Conservation (phyloP, 2,113 vertebrate species). For the Oenanthe oenanthe region DNA sequence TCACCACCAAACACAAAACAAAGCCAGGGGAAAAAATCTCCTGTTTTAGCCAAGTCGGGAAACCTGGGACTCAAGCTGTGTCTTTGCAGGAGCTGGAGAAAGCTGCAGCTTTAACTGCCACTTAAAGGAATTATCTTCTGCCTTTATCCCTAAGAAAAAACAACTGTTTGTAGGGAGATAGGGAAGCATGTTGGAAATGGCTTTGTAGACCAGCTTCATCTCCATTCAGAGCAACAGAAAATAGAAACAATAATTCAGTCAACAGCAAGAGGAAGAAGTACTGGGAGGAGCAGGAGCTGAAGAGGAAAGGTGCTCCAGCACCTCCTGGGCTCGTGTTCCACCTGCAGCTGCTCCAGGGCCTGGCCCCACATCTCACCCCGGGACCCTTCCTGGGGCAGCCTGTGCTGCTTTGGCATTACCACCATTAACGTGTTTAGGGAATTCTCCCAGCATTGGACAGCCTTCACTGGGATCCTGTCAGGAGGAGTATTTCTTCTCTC, state of each 20-base stretch:
- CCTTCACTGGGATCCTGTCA: not conserved
- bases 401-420: not conserved
- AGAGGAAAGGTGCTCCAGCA: not conserved
- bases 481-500: not conserved
- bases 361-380: rapidly evolving
- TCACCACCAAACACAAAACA: not conserved
- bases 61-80: conserved; percentile 8
- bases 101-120: conserved; percentile 55
- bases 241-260: not conserved
- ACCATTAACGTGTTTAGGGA: not conserved
- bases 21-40: not conserved
- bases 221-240: not conserved
- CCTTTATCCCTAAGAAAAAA: conserved; percentile 37
- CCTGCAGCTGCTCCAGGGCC: not conserved
- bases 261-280: not conserved
- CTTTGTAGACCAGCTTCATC: not conserved
- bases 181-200: not conserved
- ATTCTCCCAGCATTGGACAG: not conserved
- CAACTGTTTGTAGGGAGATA: not conserved
- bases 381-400: not conserved
- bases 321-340: not conserved
- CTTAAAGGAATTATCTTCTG: conserved; percentile 57
- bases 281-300: not conserved
- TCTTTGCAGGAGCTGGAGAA: conserved; percentile 17
- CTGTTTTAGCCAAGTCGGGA: conserved; percentile 1